phyloP scores from a whole-genome alignment of 2,797 vertebrate genomes.

The Acrocephalus scirpaceus region DNA sequence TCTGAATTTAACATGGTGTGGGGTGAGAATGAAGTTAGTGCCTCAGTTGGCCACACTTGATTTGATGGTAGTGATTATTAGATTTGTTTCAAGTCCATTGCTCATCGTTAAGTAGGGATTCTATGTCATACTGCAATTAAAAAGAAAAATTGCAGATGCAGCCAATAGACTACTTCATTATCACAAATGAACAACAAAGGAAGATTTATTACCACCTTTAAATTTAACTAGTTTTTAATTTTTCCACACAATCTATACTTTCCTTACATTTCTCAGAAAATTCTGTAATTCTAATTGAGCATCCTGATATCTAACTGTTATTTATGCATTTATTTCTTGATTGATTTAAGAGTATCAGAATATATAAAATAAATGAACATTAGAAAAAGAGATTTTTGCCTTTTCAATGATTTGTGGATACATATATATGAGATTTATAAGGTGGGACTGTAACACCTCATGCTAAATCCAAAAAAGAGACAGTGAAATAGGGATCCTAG shows the following conservation, averaged over 20 bases:
- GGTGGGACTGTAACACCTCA: neutral
- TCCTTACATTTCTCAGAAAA: neutral
- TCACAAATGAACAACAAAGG: neutral
- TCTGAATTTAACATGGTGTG: neutral
- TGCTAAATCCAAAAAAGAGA: neutral
- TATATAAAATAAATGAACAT: neutral
- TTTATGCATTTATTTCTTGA: neutral
- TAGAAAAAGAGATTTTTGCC: neutral
- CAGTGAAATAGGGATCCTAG: neutral
- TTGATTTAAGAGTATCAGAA: neutral
- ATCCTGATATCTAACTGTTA: neutral
- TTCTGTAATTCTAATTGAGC: neutral
- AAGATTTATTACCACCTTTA: neutral
- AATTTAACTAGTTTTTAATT: neutral
- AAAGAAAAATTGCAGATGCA: neutral
- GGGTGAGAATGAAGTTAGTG: neutral
- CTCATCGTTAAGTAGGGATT: neutral
- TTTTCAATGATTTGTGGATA: neutral
- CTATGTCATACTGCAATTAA: neutral
- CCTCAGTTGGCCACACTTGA: neutral
- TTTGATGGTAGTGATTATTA: neutral
- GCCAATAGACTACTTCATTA: neutral
- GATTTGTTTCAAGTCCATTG: neutral
- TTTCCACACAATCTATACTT: neutral
- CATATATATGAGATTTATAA: neutral